Evolutionary conservation across 92 coral and sea anemone species (phyloP), one percentile per base, ranked within the genome.

Genomic region (Paramuricea clavata): DNA sequence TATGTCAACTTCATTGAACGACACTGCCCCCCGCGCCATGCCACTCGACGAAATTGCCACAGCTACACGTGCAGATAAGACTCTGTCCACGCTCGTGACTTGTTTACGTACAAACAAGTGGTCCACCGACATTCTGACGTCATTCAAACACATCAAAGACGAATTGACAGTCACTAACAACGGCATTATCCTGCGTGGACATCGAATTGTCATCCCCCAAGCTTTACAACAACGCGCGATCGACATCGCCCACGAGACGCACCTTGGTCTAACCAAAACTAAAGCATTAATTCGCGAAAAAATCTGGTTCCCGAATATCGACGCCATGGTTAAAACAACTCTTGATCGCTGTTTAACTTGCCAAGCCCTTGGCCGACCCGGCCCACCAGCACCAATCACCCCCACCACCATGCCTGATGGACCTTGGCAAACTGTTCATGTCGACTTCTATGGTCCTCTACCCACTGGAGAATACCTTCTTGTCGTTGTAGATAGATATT

Each of bases 221-320:
- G 27, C 76, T 31, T 36, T 70, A 31, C 76, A 39, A 15, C 76
- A 70, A 32, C 49, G 49, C 27, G 76, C 76, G 19, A 70, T 70
- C 9, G 49, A 39, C 49, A 39, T 70, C 22, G 76, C 76, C 4
- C 76, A 70, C 39, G 49, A 39, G 3, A 26, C 49, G 15, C 76
- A 70, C 17, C 49, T 34, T 4, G 76, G 76, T 7, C 52, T 70
- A 2, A 7, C 49, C 0, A 82, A 82, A 39, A 82, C 86, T 10
- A 82, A 82, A 23, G 56, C 67, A 52, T 41, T 62, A 19, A 76
- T 67, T n/a, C 77, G 86, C 5, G 50, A 74, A 39, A 65, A 69
- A 19, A 56, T 67, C 6, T 82, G 86, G 86, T 82, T 82, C 57
- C 85, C 85, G 5, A 69, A 69, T 30, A 81, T 81, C 54, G 85